Base-by-base conservation (phyloP, 1,140 invertebrate genomes). In the Tetragnatha versicolor region DNA sequence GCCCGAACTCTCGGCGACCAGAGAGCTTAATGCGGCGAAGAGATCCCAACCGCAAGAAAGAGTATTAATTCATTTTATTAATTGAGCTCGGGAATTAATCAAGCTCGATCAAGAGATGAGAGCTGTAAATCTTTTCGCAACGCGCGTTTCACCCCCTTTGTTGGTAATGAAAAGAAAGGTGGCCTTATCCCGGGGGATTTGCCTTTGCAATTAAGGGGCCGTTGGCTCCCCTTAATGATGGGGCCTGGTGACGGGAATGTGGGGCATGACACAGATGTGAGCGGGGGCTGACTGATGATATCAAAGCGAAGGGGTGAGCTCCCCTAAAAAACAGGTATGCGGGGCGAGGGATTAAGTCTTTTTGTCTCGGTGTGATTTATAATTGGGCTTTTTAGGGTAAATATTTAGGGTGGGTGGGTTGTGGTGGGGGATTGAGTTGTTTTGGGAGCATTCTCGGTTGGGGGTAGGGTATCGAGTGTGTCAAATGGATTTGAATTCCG, bases 51-150 rank as follows among this genome's bases (percentile, higher is more conserved):
- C 61, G 22, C 73, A 66, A 61, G 20, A 42, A 60, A 77, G 61
- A 25, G 73, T 77, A 77, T 77, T 77, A 77, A 77, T 77, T 77
- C 73, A 65, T 77, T 77, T 77, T 77, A 77, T 77, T 77, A 77
- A 77, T 66, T 77, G 73, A 77, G 60, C 14, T 39, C 55, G 47
- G 73, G 45, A 77, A 77, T 77, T 77, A 77, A 77, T 77, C 73
- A 77, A 66, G 14, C 61, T 39, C 60, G 73, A 77, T 77, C 61
- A 53, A 77, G 73, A 66, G 61, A 66, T 39, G 73, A 66, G 47
- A 77, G 73, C 70, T 33, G 60, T 77, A 77, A 77, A 77, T 65
- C 73, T 77, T 77, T 66, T 61, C 29, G 39, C n/a, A 47, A 35
- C 37, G 70, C 70, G 47, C 49, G n/a, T 73, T 29, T 73, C 70